These are phyloP conservation scores for Neodon shergylaensis DNA, from an alignment of 2,113 vertebrate species.

Conservation along the genomic window DNA sequence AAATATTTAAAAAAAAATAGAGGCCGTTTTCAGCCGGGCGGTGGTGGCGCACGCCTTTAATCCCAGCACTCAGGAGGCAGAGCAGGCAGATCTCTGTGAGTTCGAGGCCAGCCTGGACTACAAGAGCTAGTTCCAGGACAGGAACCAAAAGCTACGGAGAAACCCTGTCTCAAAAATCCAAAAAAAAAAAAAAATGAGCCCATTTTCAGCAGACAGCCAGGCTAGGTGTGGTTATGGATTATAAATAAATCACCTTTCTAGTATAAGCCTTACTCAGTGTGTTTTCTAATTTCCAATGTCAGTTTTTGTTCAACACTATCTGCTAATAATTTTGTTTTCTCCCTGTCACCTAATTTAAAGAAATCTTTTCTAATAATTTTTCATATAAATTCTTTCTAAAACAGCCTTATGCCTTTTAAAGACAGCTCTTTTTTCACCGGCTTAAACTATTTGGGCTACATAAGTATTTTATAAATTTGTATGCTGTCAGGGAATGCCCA, in stretches of 20 bases:
- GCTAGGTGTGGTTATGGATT: not conserved
- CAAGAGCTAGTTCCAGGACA: no score
- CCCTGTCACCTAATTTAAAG: not conserved
- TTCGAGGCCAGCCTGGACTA: no score
- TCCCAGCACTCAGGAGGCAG: no score
- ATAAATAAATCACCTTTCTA: not conserved
- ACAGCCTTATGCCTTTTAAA: not conserved
- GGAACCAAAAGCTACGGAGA: no score
- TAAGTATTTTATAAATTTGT: not conserved
- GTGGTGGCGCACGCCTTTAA: no score
- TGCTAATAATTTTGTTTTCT: not conserved
- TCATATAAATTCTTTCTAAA: not conserved
- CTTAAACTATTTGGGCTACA: not conserved
- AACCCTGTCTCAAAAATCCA: no score
- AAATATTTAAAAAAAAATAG: no score
- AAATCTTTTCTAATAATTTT: not conserved
- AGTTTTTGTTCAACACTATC: not conserved
- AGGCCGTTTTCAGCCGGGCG: no score
- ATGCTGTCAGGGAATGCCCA: not conserved
- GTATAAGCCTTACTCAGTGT: not conserved
- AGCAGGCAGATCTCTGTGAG: no score
- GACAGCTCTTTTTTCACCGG: not conserved
- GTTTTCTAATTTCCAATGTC: conserved; percentile 4
- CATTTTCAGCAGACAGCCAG: not conserved
- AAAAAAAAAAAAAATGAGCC: not conserved